A percentile compares a stretch with the other conserved stretches of the same genome.
Evolutionary conservation across 1,140 invertebrate species (phyloP).

Genomic region (Manduca sexta): DNA sequence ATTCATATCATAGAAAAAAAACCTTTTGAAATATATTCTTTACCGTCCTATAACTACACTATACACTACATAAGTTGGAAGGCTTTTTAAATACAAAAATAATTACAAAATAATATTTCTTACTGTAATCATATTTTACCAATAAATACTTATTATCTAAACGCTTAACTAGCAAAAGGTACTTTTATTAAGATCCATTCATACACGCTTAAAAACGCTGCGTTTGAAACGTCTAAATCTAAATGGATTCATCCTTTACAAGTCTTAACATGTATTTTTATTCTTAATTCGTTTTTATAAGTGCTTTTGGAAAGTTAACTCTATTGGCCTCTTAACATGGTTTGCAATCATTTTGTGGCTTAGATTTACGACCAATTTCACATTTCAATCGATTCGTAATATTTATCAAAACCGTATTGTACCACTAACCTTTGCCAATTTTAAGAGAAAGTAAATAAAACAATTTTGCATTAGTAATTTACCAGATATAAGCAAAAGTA

Average conservation of each 20-base stretch:
- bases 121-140: conserved; percentile 18
- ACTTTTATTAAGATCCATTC: conserved; percentile 53
- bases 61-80: conserved; percentile 15
- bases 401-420: too few species aligned
- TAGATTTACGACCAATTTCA: too few species aligned
- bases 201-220: conserved; percentile 48
- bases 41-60: background rate
- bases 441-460: too few species aligned
- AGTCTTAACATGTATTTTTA: background rate
- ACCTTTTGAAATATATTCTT: conserved; percentile 6
- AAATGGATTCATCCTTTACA: background rate
- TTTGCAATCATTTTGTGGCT: too few species aligned
- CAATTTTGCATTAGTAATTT: too few species aligned
- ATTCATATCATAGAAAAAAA: background rate
- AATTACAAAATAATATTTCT: conserved; percentile 46
- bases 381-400: too few species aligned
- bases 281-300: background rate
- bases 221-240: conserved; percentile 43
- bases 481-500: too few species aligned
- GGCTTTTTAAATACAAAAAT: conserved; percentile 42
- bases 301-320: too few species aligned
- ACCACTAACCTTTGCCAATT: too few species aligned
- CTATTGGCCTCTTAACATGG: too few species aligned
- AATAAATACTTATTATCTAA: conserved; percentile 65
- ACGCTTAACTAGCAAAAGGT: conserved; percentile 45